These are phyloP conservation scores for Helostoma temminkii DNA, from an alignment of 2,797 vertebrate species.

Conservation along the genomic window DNA sequence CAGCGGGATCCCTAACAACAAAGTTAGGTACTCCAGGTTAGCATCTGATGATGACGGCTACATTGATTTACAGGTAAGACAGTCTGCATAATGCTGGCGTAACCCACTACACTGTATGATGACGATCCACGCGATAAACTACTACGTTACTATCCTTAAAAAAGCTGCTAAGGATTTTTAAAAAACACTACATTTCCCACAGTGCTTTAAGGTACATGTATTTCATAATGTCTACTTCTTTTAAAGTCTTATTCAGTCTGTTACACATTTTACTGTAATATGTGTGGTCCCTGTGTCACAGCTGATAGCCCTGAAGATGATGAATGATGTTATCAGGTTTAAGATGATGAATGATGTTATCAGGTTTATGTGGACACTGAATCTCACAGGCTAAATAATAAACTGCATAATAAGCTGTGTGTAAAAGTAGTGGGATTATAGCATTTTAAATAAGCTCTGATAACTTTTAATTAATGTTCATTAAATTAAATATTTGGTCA, in stretches of 20 bases:
- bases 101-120: too few species aligned
- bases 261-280: too few species aligned
- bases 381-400: too few species aligned
- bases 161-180: background rate
- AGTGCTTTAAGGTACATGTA: background rate
- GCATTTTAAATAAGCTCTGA: background rate
- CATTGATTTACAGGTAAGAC: slow-evolving; percentile 92
- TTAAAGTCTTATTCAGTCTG: background rate
- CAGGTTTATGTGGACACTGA: too few species aligned
- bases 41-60: slow-evolving; percentile 94
- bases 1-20: slow-evolving; percentile 84
- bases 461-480: too few species aligned
- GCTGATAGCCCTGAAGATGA: too few species aligned
- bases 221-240: background rate
- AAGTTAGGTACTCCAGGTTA: slow-evolving; percentile 93
- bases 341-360: too few species aligned
- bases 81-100: background rate
- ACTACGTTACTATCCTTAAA: too few species aligned
- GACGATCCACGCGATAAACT: too few species aligned
- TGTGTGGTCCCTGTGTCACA: too few species aligned
- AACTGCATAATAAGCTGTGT: too few species aligned
- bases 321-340: too few species aligned
- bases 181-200: slow-evolving; percentile 8
- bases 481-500: background rate
- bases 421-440: background rate